A percentile compares a stretch with the other conserved stretches of the same genome.
phyloP scores from a whole-genome alignment of 2,113 vertebrate genomes.

The Catharus minimus region DNA sequence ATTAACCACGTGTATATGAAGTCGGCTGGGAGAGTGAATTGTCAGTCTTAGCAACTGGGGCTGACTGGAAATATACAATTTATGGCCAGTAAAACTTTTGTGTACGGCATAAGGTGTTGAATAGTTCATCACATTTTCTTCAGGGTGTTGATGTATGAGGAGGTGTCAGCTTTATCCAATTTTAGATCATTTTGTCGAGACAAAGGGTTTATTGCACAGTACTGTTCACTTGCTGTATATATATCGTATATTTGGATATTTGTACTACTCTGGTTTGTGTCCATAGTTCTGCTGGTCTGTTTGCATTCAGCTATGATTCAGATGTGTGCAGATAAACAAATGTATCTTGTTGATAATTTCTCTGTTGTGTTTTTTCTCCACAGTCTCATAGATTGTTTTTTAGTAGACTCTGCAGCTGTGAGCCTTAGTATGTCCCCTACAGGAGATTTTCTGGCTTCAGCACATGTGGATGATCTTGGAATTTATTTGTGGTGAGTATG shows the following conservation, averaged over 20 bases:
- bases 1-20: not conserved
- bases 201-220: not conserved
- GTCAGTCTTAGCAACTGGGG: not conserved
- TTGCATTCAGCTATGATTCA: not conserved
- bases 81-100: not conserved
- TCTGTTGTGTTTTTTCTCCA: not conserved
- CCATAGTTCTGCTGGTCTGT: not conserved
- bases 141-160: not conserved
- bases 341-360: not conserved
- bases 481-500: constrained; percentile 90
- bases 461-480: constrained; percentile 92
- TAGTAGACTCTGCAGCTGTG: constrained; percentile 86
- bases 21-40: not conserved
- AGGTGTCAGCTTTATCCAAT: not conserved
- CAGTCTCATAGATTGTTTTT: constrained; percentile 93
- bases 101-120: not conserved
- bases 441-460: constrained; percentile 91
- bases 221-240: not conserved
- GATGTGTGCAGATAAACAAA: not conserved
- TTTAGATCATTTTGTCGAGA: not conserved
- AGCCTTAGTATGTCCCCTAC: constrained; percentile 91
- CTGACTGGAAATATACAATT: not conserved
- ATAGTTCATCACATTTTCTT: not conserved
- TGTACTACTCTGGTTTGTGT: rapidly evolving
- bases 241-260: not conserved